Conservation (phyloP, 2,797 vertebrate species). For the Australoheros facetus region DNA sequence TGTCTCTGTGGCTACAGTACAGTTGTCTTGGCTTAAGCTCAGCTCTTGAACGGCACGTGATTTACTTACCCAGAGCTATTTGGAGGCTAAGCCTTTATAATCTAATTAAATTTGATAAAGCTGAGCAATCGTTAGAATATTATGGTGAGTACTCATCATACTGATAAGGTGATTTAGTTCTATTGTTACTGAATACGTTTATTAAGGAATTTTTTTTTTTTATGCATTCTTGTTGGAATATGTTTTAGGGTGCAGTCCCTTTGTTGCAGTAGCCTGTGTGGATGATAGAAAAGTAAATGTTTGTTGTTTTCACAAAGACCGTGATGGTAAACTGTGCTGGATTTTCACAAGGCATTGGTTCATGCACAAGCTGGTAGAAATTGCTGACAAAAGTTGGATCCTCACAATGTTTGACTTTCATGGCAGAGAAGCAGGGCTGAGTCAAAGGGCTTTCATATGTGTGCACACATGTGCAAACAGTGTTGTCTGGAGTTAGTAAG, state of each 20-base stretch:
- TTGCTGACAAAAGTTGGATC: conserved; percentile 62
- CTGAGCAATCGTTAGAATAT: conserved; percentile 67
- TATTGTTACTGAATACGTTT: conserved; percentile 43
- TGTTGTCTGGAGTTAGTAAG: neutral
- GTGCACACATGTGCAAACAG: conserved; percentile 25
- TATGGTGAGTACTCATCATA: conserved; percentile 54
- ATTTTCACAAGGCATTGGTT: conserved; percentile 15
- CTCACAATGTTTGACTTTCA: conserved; percentile 48
- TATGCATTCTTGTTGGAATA: conserved; percentile 12
- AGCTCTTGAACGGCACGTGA: conserved; percentile 44
- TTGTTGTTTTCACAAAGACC: conserved; percentile 16
- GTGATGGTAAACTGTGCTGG: conserved; percentile 14
- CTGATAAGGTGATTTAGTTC: conserved; percentile 57
- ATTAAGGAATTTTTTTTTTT: conserved; percentile 2
- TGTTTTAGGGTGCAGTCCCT: conserved; percentile 13
- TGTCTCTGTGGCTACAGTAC: conserved; percentile 53
- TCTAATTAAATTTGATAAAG: conserved; percentile 74
- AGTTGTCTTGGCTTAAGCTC: conserved; percentile 50
- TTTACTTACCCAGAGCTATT: conserved; percentile 65
- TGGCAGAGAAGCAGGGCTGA: conserved; percentile 32
- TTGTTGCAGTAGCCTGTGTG: neutral
- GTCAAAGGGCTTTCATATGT: conserved; percentile 32
- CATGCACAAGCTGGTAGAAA: conserved; percentile 16
- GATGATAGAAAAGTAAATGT: neutral
- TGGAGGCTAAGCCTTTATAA: conserved; percentile 54